Evolutionary conservation across 2,797 vertebrate genomes (phyloP).

Genomic region (Sparidentex hasta): DNA sequence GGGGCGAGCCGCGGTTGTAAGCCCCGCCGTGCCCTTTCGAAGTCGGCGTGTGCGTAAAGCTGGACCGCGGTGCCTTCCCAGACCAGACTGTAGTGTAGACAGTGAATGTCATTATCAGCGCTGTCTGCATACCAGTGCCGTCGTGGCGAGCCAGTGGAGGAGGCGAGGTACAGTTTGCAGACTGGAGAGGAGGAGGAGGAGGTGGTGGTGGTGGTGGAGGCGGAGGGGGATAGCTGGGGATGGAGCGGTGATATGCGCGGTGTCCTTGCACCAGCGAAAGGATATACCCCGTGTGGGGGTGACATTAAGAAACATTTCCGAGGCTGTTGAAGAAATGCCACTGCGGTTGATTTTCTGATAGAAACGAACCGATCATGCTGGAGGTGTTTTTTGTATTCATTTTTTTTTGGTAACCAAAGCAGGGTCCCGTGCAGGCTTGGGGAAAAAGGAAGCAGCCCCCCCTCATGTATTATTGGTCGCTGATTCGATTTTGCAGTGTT

Average conservation of each 20-base stretch:
- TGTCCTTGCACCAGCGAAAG: constrained; percentile 80
- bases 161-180: constrained; percentile 72
- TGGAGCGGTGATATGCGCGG: constrained; percentile 61
- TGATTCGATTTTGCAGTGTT: constrained; percentile 30
- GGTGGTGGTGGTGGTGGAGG: constrained; percentile 41
- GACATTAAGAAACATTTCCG: constrained; percentile 15
- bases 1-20: constrained; percentile 24
- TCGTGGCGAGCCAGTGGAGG: constrained; percentile 71
- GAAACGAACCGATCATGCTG: constrained; percentile 9
- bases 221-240: constrained; percentile 32
- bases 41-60: constrained; percentile 39
- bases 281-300: constrained; percentile 36
- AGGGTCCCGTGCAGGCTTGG: constrained; percentile 8
- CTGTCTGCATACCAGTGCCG: constrained; percentile 83
- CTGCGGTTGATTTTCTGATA: constrained; percentile 2
- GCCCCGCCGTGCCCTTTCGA: constrained; percentile 27
- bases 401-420: neutral
- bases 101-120: constrained; percentile 88
- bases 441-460: constrained; percentile 13
- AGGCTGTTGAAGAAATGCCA: neutral
- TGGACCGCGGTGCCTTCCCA: constrained; percentile 58
- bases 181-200: constrained; percentile 40
- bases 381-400: neutral
- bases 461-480: constrained; percentile 30
- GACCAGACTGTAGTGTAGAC: constrained; percentile 79